Base-by-base conservation (phyloP, 2,113 vertebrate species). In the Pycnonotus jocosus region DNA sequence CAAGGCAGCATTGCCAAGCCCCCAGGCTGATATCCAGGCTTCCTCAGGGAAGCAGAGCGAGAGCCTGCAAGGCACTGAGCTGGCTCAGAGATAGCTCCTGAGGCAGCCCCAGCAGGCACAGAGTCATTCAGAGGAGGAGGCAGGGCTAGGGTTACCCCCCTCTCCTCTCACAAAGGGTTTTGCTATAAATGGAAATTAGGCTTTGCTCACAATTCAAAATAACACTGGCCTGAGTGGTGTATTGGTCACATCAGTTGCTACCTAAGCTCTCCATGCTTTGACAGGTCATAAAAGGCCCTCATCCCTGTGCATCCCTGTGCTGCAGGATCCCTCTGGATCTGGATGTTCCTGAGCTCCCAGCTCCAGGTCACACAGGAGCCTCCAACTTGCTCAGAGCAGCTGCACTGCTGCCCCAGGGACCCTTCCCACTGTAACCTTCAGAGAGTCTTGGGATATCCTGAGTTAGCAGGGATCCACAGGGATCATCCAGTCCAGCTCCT, bases 311-410 rank as follows among this genome's bases (percentile, higher is more conserved):
- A 5, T 42, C 57, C 30, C 73, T 66, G n/a, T 64, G 48, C 47
- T 13, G 7, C 60, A 64, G 65, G 23, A 24, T 56, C 6, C n/a
- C 48, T 51, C 40, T 57, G 58, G 35, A 71, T 30, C 28, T 57
- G 68, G 54, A 11, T 27, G 72, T 19, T 58, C 22, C 66, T 22
- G 61, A 44, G 42, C 88, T 53, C n/a, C 54, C 2, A 7, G 45
- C 69, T 37, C 68, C 12, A 5, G 31, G 51, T 42, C 33, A 17
- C 18, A 9, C 60, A 24, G 78, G 54, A 71, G 9, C 61, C 69
- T n/a, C 25, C 0, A 0, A 2, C 47, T 50, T 1, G 0, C 40
- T 45, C 10, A 7, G 50, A 37, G 54, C 16, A 2, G 31, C 73
- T 66, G 57, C 30, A 0, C 15, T 45, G 15, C 23, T 25, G 38